Percentiles rank a stretch among this genome's conserved stretches.
Conservation (phyloP, 2,797 vertebrate species). For the Morus bassanus region DNA sequence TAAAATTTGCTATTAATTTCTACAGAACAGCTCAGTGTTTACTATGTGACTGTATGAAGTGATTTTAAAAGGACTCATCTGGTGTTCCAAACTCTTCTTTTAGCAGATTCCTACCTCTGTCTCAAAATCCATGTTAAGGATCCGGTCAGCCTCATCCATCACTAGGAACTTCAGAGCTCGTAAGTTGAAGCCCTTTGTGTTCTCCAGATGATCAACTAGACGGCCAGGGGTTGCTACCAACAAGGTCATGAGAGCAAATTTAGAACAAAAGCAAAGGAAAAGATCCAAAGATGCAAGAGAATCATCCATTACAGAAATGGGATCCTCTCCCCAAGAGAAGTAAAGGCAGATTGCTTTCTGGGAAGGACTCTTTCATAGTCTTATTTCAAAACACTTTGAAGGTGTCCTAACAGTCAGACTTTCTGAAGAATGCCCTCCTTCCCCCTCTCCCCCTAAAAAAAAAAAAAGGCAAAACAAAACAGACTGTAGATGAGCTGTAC, state of each 20-base stretch:
- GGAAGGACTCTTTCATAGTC: background rate
- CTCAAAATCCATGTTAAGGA: slow-evolving; percentile 99
- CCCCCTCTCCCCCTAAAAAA: too few relatives aligned
- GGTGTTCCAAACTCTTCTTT: background rate
- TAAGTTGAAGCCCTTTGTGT: slow-evolving; percentile 95
- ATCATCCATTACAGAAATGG: background rate
- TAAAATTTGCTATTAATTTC: background rate
- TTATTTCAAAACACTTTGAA: too few relatives aligned
- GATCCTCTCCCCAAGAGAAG: background rate
- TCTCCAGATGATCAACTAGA: slow-evolving; percentile 94
- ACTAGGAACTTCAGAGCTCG: slow-evolving; percentile 91
- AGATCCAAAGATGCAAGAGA: background rate
- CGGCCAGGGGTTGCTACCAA: slow-evolving; percentile 91
- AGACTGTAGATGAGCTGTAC: background rate
- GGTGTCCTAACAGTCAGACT: background rate
- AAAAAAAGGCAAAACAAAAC: background rate
- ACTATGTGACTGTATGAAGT: background rate
- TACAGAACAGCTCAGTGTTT: background rate
- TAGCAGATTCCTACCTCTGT: slow-evolving; percentile 82
- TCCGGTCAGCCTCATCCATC: slow-evolving; percentile 97
- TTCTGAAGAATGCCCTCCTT: background rate
- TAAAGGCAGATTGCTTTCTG: background rate
- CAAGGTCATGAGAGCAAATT: background rate
- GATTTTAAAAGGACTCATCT: background rate
- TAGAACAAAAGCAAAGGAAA: background rate